Evolutionary conservation across 2,113 vertebrate genomes (phyloP), one percentile per base, ranked within the genome.

Genomic region (Porphyrio hochstetteri): DNA sequence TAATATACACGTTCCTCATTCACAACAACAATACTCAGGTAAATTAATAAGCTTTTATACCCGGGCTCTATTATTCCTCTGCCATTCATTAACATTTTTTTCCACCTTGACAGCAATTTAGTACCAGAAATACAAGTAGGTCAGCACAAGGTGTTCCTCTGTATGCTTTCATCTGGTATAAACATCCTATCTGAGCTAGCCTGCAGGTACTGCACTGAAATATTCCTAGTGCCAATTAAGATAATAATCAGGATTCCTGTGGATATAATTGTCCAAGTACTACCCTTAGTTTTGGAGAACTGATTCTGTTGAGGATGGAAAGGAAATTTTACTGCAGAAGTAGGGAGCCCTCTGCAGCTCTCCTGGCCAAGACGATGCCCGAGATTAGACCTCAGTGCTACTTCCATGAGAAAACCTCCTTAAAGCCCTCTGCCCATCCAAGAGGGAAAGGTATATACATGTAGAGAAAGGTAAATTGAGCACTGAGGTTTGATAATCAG

Each of bases 71-170:
- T 74, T 85, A 55, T 87, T 82, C 80, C 63, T 90, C 56, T 92
- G 81, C 93, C 82, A 90, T 93, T 95, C 94, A 90, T 85, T 92
- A 96, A 93, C 86, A 57, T 96, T 88, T 95, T 46, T 92, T 94
- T 80, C 46, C 83, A 94, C 86, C 92, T 67, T 93, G 91, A 96
- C 78, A 96, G 91, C 81, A 96, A 86, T 92, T 96, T 79, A 92
- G 60, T 48, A 72, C 88, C 95, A 96, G 85, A 76, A 94, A 82
- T n/a, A 93, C 77, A 96, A 97, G 90, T 95, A 97, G 69, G 94
- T 94, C 92, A 96, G 98, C 90, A 98, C 96, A 96, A 96, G 82
- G 92, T 96, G 97, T 98, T 98, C 97, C 93, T 88, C 60, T 85
- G 55, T 57, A 85, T 72, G 75, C 68, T 82, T 95, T 92, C 89